These are phyloP conservation scores for Bombus impatiens DNA, from an alignment of 1,140 invertebrate species.

Conservation along the genomic window DNA sequence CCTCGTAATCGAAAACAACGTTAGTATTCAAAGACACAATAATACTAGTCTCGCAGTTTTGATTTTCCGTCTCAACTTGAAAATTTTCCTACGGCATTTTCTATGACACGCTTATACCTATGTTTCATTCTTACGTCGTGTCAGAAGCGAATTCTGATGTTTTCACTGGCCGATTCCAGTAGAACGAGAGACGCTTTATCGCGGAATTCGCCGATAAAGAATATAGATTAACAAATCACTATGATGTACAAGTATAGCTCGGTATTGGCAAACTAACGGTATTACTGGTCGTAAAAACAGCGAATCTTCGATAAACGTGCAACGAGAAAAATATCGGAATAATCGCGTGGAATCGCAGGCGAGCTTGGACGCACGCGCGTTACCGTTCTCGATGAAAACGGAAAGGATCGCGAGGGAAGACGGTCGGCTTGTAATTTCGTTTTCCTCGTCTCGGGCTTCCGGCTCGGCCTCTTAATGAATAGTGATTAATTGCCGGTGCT, in stretches of 20 bases:
- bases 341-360: slow-evolving; percentile 7
- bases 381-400: slow-evolving; percentile 51
- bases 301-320: not conserved
- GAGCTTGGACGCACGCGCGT: slow-evolving; percentile 3
- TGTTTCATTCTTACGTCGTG: no score
- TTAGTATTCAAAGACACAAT: no score
- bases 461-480: slow-evolving; percentile 71
- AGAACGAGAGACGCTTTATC: not conserved
- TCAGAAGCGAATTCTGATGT: not conserved
- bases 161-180: not conserved
- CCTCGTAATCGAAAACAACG: no score
- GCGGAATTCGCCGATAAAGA: no score
- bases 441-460: slow-evolving; percentile 69
- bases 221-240: no score
- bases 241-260: no score
- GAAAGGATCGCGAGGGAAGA: slow-evolving; percentile 59
- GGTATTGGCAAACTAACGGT: no score
- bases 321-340: not conserved
- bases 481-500: slow-evolving; percentile 74
- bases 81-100: no score
- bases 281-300: not conserved
- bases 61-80: no score
- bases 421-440: slow-evolving; percentile 70
- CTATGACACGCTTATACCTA: not conserved
- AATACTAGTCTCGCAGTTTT: no score